Evolutionary conservation across 1,140 invertebrate species (phyloP), one percentile per base, ranked within the genome.

Genomic region (Maconellicoccus hirsutus): DNA sequence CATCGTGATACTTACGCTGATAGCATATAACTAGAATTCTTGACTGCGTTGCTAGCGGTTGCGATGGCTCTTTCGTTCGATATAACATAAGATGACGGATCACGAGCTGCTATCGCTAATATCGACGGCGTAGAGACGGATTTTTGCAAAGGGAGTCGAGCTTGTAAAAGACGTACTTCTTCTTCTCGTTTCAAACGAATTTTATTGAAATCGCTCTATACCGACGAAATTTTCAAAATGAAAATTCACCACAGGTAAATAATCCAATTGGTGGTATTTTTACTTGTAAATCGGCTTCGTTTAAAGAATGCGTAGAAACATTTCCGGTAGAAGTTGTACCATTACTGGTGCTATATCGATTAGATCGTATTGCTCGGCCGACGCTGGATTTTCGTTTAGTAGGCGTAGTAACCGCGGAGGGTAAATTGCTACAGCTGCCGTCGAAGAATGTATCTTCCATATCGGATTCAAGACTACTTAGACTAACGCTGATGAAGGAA

Each of bases 41-140:
- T 66, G 25, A 25, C 61, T 23, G 61, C 25, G 16, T 23, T 25
- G 16, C 8, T 66, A 3, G 25, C 16, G 8, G 25, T 19, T 4
- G 61, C 21, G 8, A 26, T 25, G 61, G 25, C 61, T 66, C 61
- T 2, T 23, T 66, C 61, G 16, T 66, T 66, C 61, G 61, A 66
- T 52, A 52, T 52, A 8, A 66, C 10, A 22, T 66, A 66, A 23
- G 61, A 66, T 8, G 61, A 66, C 2, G 61, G 19, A 16, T 66
- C 61, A 23, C 25, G 21, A 4, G 61, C 25, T 4, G 61, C 61
- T 66, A 86, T 86, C 70, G 88, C 88, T 29, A 91, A 86, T 72
- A 92, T 92, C 70, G 91, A 94, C 23, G 92, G 92, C 25, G 92
- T 94, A 12, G 92, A 95, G 73, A 94, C 86, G 69, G 91, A 93